Conservation (phyloP, 2,113 vertebrate species). For the Scartelaos histophorus region DNA sequence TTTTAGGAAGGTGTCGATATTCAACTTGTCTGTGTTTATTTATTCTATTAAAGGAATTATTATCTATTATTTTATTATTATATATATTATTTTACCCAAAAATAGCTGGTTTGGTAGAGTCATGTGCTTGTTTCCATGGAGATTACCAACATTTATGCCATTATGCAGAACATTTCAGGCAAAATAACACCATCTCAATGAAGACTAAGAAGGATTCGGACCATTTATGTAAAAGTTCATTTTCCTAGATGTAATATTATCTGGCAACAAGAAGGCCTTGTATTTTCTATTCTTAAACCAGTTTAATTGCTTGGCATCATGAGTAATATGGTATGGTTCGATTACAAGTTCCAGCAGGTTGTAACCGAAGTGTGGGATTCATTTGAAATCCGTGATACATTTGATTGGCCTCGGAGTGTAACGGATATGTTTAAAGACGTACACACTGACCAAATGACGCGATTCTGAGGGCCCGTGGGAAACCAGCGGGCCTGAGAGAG, state of each 20-base stretch:
- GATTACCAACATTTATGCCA: neutral
- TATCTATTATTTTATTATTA: no score
- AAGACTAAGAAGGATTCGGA: no score
- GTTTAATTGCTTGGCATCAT: constrained; percentile 13
- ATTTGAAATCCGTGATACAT: constrained; percentile 4
- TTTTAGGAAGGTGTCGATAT: no score
- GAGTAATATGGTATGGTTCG: constrained; percentile 42
- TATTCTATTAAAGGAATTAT: neutral
- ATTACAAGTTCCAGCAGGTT: constrained; percentile 47
- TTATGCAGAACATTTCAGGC: neutral
- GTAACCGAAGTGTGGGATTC: constrained; percentile 6
- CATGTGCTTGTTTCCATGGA: neutral
- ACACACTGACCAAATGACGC: neutral
- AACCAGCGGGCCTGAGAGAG: neutral
- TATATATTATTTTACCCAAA: no score
- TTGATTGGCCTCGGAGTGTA: neutral
- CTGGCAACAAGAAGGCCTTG: no score
- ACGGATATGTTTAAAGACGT: neutral
- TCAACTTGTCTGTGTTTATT: no score
- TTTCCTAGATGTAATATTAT: neutral
- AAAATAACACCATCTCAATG: neutral
- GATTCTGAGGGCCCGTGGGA: neutral
- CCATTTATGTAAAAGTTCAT: neutral
- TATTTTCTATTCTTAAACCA: no score
- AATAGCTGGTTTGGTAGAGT: neutral